phyloP scores from a whole-genome alignment of 2,113 vertebrate species.

The Caranx ignobilis region DNA sequence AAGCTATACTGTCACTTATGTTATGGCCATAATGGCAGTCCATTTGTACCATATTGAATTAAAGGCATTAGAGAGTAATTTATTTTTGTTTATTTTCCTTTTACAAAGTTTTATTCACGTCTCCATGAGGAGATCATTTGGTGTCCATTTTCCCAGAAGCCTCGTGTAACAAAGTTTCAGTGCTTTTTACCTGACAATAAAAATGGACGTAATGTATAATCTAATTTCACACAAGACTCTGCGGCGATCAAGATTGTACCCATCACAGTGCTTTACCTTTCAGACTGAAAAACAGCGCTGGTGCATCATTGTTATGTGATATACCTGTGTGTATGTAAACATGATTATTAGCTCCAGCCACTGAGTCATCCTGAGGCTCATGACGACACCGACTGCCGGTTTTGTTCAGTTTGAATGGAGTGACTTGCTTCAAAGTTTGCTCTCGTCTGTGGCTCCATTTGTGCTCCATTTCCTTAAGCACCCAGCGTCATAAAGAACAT shows the following conservation, averaged over 20 bases:
- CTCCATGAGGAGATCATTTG: slow-evolving; percentile 32
- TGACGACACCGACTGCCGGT: no score
- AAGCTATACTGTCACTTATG: slow-evolving; percentile 7
- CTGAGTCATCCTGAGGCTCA: neutral
- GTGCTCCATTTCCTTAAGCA: neutral
- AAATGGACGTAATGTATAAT: slow-evolving; percentile 14
- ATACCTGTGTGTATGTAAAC: neutral
- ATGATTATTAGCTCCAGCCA: neutral
- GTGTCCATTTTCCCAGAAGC: slow-evolving; percentile 48
- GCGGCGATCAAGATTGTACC: slow-evolving; percentile 11
- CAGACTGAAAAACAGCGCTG: slow-evolving; percentile 13
- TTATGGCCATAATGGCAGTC: slow-evolving; percentile 45
- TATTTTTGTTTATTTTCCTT: slow-evolving; percentile 60
- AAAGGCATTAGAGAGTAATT: slow-evolving; percentile 32
- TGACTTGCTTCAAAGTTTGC: no score
- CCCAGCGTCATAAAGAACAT: neutral
- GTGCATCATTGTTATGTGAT: neutral
- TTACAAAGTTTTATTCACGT: slow-evolving; percentile 59
- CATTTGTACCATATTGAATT: slow-evolving; percentile 40
- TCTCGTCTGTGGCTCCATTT: neutral
- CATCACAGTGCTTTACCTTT: slow-evolving; percentile 19
- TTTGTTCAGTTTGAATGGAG: neutral
- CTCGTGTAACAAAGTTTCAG: slow-evolving; percentile 36
- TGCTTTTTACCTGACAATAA: slow-evolving; percentile 48
- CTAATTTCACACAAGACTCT: slow-evolving; percentile 51